Percentiles rank a stretch among this genome's conserved stretches.
Evolutionary conservation across 2,888 invertebrate species (phyloP).

Genomic region (Dicycla oo): DNA sequence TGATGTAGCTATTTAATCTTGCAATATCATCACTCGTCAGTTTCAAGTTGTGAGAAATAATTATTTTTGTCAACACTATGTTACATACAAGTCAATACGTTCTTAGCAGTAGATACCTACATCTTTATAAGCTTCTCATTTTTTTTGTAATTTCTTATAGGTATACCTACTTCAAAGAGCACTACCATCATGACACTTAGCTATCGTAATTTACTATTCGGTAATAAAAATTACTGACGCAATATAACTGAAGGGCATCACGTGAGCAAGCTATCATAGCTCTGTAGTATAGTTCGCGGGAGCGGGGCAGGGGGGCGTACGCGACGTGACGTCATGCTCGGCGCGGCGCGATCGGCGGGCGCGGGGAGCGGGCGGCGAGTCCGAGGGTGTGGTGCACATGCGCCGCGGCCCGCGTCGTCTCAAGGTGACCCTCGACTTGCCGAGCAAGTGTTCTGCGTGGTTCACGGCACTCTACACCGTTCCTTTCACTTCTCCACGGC

Average conservation of each 20-base stretch:
- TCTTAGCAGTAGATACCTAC: no score
- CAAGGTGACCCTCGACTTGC: constrained; percentile 88
- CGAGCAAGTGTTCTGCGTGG: constrained; percentile 78
- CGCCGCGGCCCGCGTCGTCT: constrained; percentile 79
- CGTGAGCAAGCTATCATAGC: constrained; percentile 72
- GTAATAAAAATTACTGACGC: constrained; percentile 67
- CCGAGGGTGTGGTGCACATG: constrained; percentile 90
- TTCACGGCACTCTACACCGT: constrained; percentile 75
- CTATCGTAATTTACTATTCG: constrained; percentile 10
- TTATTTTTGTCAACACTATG: background rate
- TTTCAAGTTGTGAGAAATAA: no score
- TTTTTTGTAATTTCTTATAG: background rate
- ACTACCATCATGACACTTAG: constrained; percentile 9
- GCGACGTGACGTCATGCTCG: constrained; percentile 79
- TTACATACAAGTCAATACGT: background rate
- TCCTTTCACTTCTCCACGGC: constrained; percentile 84
- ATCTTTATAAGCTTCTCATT: background rate
- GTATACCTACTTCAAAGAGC: background rate
- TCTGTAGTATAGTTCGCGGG: constrained; percentile 44
- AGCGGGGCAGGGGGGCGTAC: constrained; percentile 66
- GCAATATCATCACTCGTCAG: constrained; percentile 3
- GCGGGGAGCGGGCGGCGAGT: constrained; percentile 70
- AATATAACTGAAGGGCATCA: constrained; percentile 82
- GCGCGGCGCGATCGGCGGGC: constrained; percentile 62
- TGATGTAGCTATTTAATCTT: constrained; percentile 18